These are phyloP conservation scores for Nestor notabilis DNA, from an alignment of 2,113 vertebrate species.

Conservation along the genomic window DNA sequence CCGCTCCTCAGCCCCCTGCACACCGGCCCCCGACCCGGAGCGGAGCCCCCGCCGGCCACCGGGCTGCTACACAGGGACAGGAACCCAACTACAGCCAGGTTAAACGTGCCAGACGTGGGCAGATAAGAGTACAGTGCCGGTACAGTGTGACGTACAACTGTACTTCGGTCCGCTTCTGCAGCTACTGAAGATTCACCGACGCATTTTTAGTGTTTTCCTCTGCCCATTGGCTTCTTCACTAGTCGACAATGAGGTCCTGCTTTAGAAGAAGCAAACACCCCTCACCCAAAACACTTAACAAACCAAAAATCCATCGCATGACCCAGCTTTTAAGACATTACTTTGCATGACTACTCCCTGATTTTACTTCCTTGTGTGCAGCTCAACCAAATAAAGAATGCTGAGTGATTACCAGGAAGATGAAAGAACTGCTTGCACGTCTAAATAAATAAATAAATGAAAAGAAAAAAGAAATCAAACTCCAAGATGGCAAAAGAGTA, in stretches of 20 bases:
- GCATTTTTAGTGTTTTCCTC: fast-evolving
- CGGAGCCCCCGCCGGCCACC: background rate
- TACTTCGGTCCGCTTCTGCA: background rate
- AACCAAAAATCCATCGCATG: no score
- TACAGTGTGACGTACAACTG: background rate
- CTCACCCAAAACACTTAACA: no score
- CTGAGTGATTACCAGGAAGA: background rate
- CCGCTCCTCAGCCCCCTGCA: no score
- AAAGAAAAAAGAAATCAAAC: background rate
- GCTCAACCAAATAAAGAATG: background rate
- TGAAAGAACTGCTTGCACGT: background rate
- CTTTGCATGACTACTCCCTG: background rate
- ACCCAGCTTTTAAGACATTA: background rate
- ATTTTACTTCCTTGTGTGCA: background rate
- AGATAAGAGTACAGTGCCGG: background rate
- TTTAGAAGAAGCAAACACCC: background rate
- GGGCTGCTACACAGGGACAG: background rate
- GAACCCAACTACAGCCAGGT: background rate
- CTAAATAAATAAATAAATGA: background rate
- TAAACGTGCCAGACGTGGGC: background rate
- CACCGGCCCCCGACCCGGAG: no score
- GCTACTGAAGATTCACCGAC: background rate
- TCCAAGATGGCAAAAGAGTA: background rate
- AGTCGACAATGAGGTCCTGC: background rate
- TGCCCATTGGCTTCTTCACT: background rate